Base-by-base conservation (phyloP, 2,797 vertebrate genomes). In the Falco berigora region DNA sequence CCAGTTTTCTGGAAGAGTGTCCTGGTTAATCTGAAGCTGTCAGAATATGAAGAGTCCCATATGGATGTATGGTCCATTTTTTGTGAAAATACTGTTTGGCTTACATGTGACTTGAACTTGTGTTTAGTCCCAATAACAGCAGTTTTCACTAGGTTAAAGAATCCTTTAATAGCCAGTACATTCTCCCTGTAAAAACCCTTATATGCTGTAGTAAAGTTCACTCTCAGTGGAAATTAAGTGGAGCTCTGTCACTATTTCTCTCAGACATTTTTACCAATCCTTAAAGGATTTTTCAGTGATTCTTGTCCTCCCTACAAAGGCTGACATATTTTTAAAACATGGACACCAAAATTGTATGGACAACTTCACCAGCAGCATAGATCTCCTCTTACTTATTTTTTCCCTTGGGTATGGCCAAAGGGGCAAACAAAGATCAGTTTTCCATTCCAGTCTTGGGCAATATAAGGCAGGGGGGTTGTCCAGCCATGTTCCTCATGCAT, bases 51-150 rank as follows among this genome's bases (percentile, higher is more conserved):
- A 82, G 30, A 93, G 76, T 72, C 28, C 36, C 36, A 38, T 25
- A 21, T 1, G 1, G 34, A 64, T 30, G 5, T 30, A 47, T 0
- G 1, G 14, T n/a, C 24, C 34, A 2, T 32, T 55, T 18, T 66
- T 92, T 80, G 58, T 56, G 38, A 87, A 12, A 56, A 15, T 50
- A 55, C 5, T 12, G 5, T 32, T 63, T 75, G 52, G 12, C 18
- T 96, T 85, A 69, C 21, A 7, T 40, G 36, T 59, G 64, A 42
- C 32, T 59, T 76, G 40, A 69, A 38, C 12, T 47, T 80, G 16
- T 63, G 52, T 56, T 85, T 69, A 74, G 27, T 68, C 24, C 68
- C 68, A 80, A 76, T 6, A 63, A 47, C 25, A 82, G 14, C 47
- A 64, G 56, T 12, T 67, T 93, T 68, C 18, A 1, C 23, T 52